A percentile compares a stretch with the other conserved stretches of the same genome.
phyloP scores from a whole-genome alignment of 2,113 vertebrate genomes.

The Smithornis capensis region DNA sequence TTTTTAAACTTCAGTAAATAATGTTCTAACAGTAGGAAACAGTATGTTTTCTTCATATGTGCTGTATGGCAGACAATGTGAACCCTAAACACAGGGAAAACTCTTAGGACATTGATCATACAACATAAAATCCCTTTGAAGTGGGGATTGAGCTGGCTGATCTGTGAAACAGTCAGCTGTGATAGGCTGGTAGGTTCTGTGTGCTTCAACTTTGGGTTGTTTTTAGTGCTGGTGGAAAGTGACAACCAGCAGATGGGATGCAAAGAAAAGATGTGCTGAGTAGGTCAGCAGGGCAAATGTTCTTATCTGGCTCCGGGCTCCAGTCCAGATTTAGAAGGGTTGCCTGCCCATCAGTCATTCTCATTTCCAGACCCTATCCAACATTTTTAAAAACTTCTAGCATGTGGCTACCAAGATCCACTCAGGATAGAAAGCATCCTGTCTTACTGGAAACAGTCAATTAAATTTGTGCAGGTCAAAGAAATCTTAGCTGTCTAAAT shows the following conservation, averaged over 20 bases:
- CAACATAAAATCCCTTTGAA: neutral
- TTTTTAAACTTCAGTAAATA: neutral
- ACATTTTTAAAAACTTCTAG: neutral
- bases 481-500: neutral
- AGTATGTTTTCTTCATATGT: neutral
- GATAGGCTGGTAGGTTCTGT: neutral
- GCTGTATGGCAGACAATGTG: neutral
- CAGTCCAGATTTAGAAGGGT: neutral
- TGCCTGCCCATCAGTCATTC: neutral
- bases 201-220: neutral
- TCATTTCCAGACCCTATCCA: neutral
- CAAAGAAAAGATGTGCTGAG: neutral
- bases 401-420: neutral
- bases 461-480: neutral
- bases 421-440: neutral
- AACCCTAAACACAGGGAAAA: neutral
- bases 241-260: neutral
- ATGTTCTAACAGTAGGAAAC: neutral
- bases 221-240: neutral
- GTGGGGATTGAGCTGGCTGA: neutral
- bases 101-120: neutral
- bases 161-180: neutral
- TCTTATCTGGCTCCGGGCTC: neutral
- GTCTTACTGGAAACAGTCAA: neutral
- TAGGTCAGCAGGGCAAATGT: neutral